Evolutionary conservation across 2,113 vertebrate genomes (phyloP), one percentile per base, ranked within the genome.

Genomic region (Smithornis capensis): DNA sequence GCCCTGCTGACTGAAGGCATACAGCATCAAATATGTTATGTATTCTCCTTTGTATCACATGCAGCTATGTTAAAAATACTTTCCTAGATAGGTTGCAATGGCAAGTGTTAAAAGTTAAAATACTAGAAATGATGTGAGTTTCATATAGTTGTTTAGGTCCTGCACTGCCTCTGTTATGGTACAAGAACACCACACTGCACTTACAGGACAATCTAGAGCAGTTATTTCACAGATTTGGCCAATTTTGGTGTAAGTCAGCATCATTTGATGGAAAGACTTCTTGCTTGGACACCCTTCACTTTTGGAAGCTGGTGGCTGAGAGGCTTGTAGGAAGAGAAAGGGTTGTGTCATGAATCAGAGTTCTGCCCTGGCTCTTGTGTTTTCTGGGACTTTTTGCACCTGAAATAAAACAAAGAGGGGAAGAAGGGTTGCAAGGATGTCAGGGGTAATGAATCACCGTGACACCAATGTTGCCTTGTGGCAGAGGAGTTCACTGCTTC

Each of bases 391-490:
- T 37, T 67, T 21, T 23, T 5, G 19, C 3, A 16, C 13, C 31
- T 18, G 15, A n/a, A 49, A 21, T 67, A 47, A 57, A 83, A 24
- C 40, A 17, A 38, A 64, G 47, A 10, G 23, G 28, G 31, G 52
- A 44, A n/a, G 65, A 55, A 53, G 29, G 22, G 31, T 35, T 60
- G 25, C 35, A 47, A 71, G 18, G 21, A 14, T 33, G 27, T 37
- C 19, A 42, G 28, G 18, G 33, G 56, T 31, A 40, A 4, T 27
- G 52, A 52, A 35, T 38, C 42, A 37, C 25, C 19, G 44, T 8
- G 18, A 31, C 2, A 11, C 38, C 25, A 12, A 37, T 0, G 1
- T 27, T 63, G 31, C 67, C 6, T 31, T 18, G 14, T 62, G 28
- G 16, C 21, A 38, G 74, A 63, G 67, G 37, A 38, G 17, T 45